Evolutionary conservation across 2,888 invertebrate genomes (phyloP).

Genomic region (Diaprepes abbreviatus): DNA sequence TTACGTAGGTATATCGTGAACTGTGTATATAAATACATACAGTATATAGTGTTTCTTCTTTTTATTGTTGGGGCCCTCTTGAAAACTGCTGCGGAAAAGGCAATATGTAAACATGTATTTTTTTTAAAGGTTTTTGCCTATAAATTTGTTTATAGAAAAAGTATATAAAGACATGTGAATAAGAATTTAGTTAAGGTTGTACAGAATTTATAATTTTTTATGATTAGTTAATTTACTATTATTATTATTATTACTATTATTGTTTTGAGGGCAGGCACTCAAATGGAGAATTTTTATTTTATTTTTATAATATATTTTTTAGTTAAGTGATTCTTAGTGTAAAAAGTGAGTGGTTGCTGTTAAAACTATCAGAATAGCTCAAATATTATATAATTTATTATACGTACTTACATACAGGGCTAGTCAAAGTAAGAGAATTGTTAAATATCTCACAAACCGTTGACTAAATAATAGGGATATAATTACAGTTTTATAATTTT

Average conservation of each 20-base stretch:
- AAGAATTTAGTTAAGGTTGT: constrained; percentile 56
- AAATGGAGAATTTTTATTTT: constrained; percentile 38
- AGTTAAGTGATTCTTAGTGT: constrained; percentile 34
- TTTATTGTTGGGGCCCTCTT: constrained; percentile 23
- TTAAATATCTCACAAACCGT: too few relatives aligned
- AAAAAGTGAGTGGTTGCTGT: constrained; percentile 30
- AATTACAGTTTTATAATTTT: too few relatives aligned
- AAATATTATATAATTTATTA: constrained; percentile 43
- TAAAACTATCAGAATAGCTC: constrained; percentile 45
- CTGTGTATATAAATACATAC: too few relatives aligned
- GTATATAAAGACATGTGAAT: constrained; percentile 60
- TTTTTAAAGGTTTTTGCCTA: constrained; percentile 35
- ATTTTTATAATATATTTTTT: constrained; percentile 44
- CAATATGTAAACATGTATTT: constrained; percentile 40
- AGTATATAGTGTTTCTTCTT: constrained; percentile 7
- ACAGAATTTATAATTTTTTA: constrained; percentile 54
- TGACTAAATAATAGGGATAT: too few relatives aligned
- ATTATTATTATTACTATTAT: constrained; percentile 14
- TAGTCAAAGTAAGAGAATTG: not conserved
- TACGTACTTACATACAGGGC: constrained; percentile 30
- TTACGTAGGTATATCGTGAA: too few relatives aligned
- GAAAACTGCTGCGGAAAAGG: constrained; percentile 31
- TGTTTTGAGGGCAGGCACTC: constrained; percentile 40
- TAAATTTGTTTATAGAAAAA: constrained; percentile 52
- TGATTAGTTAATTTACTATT: constrained; percentile 41